Evolutionary conservation across 2,888 invertebrate genomes (phyloP).

Genomic region (Andricus curvator): DNA sequence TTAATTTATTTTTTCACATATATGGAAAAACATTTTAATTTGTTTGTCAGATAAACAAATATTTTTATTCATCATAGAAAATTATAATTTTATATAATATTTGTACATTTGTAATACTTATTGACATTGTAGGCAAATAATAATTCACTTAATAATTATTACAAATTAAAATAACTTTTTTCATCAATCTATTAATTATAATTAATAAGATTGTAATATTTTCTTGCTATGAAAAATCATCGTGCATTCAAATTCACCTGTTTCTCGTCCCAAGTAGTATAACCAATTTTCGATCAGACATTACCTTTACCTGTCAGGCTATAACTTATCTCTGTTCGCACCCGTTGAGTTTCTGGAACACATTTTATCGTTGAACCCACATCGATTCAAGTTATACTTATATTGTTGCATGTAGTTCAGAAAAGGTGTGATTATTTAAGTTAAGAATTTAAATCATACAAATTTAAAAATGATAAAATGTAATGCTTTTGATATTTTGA

Average conservation of each 20-base stretch:
- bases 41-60: not conserved
- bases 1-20: not conserved
- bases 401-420: not conserved
- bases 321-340: conserved; percentile 12
- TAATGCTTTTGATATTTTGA: too few species aligned
- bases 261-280: conserved; percentile 30
- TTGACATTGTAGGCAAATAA: too few species aligned
- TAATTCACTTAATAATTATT: too few species aligned
- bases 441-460: not conserved
- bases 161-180: not conserved
- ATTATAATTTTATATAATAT: too few species aligned
- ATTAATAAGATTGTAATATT: not conserved
- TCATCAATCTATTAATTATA: not conserved
- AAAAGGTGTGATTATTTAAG: not conserved
- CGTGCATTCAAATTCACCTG: not conserved
- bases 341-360: conserved; percentile 24
- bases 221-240: not conserved
- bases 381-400: not conserved
- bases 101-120: too few species aligned
- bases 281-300: conserved; percentile 18
- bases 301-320: conserved; percentile 5
- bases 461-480: not conserved
- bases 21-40: not conserved
- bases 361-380: conserved; percentile 2
- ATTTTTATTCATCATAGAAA: too few species aligned